Evolutionary conservation across 2,113 vertebrate species (phyloP).

Genomic region (Gallinago undulata): DNA sequence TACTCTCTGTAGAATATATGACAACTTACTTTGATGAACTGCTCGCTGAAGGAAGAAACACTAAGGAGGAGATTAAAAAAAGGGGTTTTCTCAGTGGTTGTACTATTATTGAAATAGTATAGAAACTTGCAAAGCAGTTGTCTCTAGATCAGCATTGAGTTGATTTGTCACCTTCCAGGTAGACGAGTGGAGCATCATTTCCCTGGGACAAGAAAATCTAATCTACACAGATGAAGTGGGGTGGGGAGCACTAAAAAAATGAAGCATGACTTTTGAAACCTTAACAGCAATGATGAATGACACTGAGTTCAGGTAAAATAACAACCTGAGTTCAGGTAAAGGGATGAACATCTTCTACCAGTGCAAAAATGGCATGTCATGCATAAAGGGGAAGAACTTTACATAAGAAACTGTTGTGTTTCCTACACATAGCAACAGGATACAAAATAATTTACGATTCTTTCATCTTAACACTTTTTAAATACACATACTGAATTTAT

Average conservation of each 20-base stretch:
- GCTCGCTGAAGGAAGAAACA: not conserved
- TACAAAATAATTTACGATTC: not conserved
- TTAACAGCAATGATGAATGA: not conserved
- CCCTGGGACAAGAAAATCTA: not conserved
- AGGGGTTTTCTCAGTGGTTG: not conserved
- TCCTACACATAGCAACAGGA: not conserved
- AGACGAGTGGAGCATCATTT: not conserved
- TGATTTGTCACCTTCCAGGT: not conserved
- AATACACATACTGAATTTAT: not conserved
- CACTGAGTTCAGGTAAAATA: not conserved
- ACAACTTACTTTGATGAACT: not conserved
- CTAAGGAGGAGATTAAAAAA: not conserved
- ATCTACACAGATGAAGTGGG: not conserved
- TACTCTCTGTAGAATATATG: not conserved
- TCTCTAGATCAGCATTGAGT: not conserved
- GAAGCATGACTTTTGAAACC: not conserved
- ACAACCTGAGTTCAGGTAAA: not conserved
- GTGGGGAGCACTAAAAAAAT: not conserved
- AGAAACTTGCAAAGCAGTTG: not conserved
- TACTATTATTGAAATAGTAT: not conserved
- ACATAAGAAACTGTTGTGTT: not conserved
- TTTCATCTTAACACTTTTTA: not conserved
- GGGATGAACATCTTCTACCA: not conserved
- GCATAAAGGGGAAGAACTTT: not conserved
- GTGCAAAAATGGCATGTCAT: fast-evolving